A percentile compares a stretch with the other conserved stretches of the same genome.
Evolutionary conservation across 2,113 vertebrate genomes (phyloP).

Genomic region (Pongo abelii): DNA sequence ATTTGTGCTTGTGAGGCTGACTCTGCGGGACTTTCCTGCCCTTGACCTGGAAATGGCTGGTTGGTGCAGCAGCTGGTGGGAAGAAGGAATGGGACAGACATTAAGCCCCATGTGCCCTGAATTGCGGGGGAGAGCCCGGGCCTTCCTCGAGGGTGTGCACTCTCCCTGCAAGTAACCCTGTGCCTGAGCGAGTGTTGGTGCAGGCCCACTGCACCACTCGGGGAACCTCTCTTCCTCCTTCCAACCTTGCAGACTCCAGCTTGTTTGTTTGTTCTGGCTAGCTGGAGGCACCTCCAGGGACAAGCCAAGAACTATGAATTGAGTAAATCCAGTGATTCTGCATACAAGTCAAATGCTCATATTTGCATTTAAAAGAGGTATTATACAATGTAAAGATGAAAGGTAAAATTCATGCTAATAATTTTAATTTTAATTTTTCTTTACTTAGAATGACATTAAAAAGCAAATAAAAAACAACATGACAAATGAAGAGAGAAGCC

Average conservation of each 20-base stretch:
- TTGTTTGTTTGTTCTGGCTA: not conserved
- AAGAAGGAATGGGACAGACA: not conserved
- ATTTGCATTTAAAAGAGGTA: slow-evolving; percentile 43
- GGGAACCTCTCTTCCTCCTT: not conserved
- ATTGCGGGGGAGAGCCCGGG: not conserved
- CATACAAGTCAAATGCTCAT: not conserved
- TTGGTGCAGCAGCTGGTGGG: not conserved
- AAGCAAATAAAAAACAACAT: not conserved
- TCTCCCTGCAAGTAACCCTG: not conserved
- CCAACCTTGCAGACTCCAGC: not conserved
- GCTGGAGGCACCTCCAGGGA: not conserved
- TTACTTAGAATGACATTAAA: slow-evolving; percentile 41
- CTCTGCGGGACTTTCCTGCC: not conserved
- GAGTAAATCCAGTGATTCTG: not conserved
- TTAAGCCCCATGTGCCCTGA: not conserved
- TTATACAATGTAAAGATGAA: slow-evolving; percentile 17
- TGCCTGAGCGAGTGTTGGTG: no score
- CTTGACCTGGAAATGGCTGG: not conserved
- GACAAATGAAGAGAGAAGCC: not conserved
- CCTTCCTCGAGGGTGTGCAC: rapidly evolving
- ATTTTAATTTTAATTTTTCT: slow-evolving; percentile 44
- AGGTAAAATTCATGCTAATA: slow-evolving; percentile 34
- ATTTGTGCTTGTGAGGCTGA: not conserved
- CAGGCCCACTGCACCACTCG: not conserved
- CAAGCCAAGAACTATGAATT: not conserved